Evolutionary conservation across 2,113 vertebrate genomes (phyloP).

Genomic region (Brachypteracias leptosomus): DNA sequence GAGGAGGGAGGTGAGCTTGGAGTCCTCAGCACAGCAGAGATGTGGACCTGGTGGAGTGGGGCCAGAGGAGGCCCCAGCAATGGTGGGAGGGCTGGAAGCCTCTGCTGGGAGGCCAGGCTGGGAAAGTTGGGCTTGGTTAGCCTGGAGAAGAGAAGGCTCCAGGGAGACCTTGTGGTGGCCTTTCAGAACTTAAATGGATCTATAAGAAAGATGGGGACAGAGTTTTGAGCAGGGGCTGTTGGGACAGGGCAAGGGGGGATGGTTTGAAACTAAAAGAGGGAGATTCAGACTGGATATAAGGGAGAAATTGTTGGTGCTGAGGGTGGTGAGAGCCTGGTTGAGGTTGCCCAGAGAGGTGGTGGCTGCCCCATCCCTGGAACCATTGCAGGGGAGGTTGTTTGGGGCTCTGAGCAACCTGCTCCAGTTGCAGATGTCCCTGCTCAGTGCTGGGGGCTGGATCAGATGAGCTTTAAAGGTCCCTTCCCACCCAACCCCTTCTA

Average conservation of each 20-base stretch:
- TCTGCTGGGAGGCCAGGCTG: no score
- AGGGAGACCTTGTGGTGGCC: background rate
- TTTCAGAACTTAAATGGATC: background rate
- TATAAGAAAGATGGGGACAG: background rate
- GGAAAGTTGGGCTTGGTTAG: background rate
- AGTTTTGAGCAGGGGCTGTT: background rate
- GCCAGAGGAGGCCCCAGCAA: background rate
- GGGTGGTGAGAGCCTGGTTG: no score
- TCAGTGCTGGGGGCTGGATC: background rate
- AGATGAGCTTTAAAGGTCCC: background rate
- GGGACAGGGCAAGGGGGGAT: background rate
- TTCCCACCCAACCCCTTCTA: background rate
- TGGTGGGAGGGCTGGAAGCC: background rate
- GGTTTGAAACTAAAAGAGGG: no score
- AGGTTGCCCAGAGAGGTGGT: no score
- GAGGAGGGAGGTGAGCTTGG: background rate
- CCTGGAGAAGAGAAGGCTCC: background rate
- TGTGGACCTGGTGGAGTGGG: background rate
- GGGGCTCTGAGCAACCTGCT: no score
- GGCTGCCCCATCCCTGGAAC: no score
- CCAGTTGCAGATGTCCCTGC: no score
- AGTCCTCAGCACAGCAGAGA: no score
- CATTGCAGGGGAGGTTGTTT: no score
- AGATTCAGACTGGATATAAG: no score
- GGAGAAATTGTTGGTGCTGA: no score